Percentiles rank a stretch among this genome's conserved stretches.
These are phyloP conservation scores for Drosophila obscura DNA, from an alignment of 1,140 invertebrate genomes.

Conservation along the genomic window DNA sequence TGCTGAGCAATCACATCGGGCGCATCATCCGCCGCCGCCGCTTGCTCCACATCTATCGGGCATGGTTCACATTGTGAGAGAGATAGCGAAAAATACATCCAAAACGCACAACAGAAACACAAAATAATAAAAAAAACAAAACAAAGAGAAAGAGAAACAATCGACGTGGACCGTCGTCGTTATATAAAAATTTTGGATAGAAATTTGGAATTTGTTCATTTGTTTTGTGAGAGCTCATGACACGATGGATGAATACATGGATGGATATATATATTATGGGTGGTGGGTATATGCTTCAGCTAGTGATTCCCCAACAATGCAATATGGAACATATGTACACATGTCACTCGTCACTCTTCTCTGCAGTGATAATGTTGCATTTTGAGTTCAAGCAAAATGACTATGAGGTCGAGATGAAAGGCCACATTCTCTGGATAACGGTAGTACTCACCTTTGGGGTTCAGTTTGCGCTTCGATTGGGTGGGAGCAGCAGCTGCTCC, in stretches of 20 bases:
- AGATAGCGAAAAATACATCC: conserved; percentile 32
- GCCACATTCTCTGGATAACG: neutral
- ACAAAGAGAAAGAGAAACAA: conserved; percentile 58
- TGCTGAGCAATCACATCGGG: conserved; percentile 38
- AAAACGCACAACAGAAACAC: conserved; percentile 48
- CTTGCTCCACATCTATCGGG: conserved; percentile 73
- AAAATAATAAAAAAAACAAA: conserved; percentile 35
- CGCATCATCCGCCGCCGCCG: conserved; percentile 43
- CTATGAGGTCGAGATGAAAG: conserved; percentile 29
- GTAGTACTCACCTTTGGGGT: conserved; percentile 57
- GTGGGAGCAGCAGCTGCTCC: conserved; percentile 3
- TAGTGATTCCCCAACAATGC: no score
- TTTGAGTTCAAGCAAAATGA: conserved; percentile 31
- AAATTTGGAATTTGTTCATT: conserved; percentile 27
- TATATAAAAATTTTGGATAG: conserved; percentile 62
- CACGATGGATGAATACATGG: conserved; percentile 23
- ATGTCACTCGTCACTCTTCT: conserved; percentile 13
- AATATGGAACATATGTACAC: conserved; percentile 26
- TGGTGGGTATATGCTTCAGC: no score
- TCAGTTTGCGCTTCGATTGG: conserved; percentile 55
- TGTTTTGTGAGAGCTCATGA: conserved; percentile 50
- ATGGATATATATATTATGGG: conserved; percentile 2
- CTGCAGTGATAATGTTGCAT: conserved; percentile 5
- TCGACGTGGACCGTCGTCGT: conserved; percentile 22
- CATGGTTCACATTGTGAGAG: conserved; percentile 40